Conservation (phyloP, 2,888 invertebrate genomes). For the Tricholauxania praeusta region DNA sequence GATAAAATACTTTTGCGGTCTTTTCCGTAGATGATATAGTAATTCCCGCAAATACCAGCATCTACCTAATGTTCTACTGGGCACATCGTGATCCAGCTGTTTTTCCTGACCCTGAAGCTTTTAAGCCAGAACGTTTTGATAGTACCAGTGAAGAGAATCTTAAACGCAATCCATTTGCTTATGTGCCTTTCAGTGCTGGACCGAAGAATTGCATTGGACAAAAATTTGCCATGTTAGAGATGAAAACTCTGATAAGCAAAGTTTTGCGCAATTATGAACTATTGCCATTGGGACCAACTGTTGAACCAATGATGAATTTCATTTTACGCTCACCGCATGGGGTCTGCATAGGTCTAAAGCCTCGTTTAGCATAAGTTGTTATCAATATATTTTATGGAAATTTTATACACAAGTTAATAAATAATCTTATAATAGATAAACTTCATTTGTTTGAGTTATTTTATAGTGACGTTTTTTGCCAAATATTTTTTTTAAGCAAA, state of each 20-base stretch:
- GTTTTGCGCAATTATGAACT: slow-evolving; percentile 56
- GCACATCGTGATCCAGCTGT: slow-evolving; percentile 52
- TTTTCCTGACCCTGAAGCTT: slow-evolving; percentile 56
- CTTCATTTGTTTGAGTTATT: no score
- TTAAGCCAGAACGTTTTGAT: slow-evolving; percentile 57
- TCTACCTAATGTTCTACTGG: slow-evolving; percentile 50
- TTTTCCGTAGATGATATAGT: background rate
- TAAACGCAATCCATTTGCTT: slow-evolving; percentile 51
- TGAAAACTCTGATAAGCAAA: slow-evolving; percentile 58
- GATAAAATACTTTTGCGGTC: background rate
- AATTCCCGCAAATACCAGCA: slow-evolving; percentile 56
- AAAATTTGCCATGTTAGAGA: slow-evolving; percentile 61
- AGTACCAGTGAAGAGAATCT: slow-evolving; percentile 67
- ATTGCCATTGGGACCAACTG: slow-evolving; percentile 52
- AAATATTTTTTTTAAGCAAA: no score
- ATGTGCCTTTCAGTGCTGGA: slow-evolving; percentile 61
- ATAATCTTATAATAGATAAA: no score
- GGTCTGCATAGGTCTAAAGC: slow-evolving; percentile 52
- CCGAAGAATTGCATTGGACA: slow-evolving; percentile 63
- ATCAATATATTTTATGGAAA: background rate
- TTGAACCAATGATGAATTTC: slow-evolving; percentile 53
- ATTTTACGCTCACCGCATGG: slow-evolving; percentile 55
- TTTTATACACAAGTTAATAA: slow-evolving; percentile 1
- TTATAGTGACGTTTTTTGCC: no score
- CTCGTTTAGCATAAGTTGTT: slow-evolving; percentile 41